Conservation (phyloP, 2,797 vertebrate genomes). For the Schizothorax lantsangensis region DNA sequence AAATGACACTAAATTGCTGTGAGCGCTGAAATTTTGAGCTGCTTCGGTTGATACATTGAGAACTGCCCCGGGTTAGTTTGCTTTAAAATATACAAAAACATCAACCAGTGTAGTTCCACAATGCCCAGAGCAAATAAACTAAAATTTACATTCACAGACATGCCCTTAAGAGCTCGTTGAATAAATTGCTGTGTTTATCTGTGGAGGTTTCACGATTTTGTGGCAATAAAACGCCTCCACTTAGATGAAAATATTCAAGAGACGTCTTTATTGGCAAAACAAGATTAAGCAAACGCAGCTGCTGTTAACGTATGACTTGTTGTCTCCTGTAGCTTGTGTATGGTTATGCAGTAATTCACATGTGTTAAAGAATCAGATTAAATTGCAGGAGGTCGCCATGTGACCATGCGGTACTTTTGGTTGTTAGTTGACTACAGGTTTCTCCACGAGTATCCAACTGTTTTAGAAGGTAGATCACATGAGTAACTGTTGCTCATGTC, state of each 20-base stretch:
- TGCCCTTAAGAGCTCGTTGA: conserved; percentile 36
- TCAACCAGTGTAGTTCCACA: conserved; percentile 56
- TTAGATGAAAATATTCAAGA: conserved; percentile 18
- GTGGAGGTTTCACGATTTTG: not conserved
- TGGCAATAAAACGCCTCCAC: conserved; percentile 19
- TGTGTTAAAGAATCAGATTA: not conserved
- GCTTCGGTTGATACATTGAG: conserved; percentile 49
- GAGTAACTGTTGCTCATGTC: not conserved
- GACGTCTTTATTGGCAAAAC: not conserved
- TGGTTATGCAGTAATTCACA: not conserved
- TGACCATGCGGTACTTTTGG: not conserved
- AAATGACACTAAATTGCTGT: conserved; percentile 35
- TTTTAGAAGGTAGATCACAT: not conserved
- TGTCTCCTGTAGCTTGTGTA: not conserved
- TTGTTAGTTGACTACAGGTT: not conserved
- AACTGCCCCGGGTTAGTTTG: conserved; percentile 62
- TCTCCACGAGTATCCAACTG: not conserved
- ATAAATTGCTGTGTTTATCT: conserved; percentile 27
- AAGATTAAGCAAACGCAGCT: not conserved
- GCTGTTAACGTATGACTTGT: not conserved
- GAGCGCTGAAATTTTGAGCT: conserved; percentile 1
- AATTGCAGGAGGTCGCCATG: not conserved
- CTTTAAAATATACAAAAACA: conserved; percentile 63
- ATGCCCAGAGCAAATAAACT: conserved; percentile 62
- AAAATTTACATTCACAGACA: conserved; percentile 64